Conservation (phyloP, 2,797 vertebrate genomes). For the Arctocebus calabarensis region DNA sequence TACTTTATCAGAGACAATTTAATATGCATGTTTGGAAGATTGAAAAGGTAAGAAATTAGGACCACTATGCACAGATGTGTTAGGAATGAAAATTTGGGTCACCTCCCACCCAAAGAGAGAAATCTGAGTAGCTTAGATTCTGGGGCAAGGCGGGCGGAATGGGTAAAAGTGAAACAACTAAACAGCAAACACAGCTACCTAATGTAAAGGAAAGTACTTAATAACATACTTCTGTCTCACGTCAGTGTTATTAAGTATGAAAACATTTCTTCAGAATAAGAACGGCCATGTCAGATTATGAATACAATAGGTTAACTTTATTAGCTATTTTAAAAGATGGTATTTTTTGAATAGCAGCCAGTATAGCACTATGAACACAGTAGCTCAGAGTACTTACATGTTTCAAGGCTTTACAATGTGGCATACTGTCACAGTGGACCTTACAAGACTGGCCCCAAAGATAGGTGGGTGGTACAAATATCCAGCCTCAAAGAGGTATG, state of each 20-base stretch:
- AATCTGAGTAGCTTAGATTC: background rate
- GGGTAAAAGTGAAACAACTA: background rate
- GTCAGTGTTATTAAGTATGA: background rate
- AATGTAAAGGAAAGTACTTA: background rate
- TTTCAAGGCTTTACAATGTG: background rate
- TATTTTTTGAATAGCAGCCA: background rate
- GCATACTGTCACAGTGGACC: background rate
- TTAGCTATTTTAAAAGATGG: background rate
- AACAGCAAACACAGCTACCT: background rate
- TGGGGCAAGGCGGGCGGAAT: background rate
- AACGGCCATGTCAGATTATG: background rate
- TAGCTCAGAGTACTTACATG: background rate
- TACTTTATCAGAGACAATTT: background rate
- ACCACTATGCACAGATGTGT: background rate
- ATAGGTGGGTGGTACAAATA: background rate
- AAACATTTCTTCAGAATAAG: constrained; percentile 38
- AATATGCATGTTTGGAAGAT: background rate
- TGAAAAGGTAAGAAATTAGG: background rate
- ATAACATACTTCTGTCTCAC: background rate
- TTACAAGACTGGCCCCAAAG: background rate
- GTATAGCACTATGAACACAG: background rate
- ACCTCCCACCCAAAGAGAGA: background rate
- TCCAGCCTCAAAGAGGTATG: background rate
- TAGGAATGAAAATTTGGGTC: constrained; percentile 39
- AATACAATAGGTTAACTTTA: background rate